A percentile compares a stretch with the other conserved stretches of the same genome.
phyloP scores from a whole-genome alignment of 2,797 vertebrate species.

The Chaunax sp. region DNA sequence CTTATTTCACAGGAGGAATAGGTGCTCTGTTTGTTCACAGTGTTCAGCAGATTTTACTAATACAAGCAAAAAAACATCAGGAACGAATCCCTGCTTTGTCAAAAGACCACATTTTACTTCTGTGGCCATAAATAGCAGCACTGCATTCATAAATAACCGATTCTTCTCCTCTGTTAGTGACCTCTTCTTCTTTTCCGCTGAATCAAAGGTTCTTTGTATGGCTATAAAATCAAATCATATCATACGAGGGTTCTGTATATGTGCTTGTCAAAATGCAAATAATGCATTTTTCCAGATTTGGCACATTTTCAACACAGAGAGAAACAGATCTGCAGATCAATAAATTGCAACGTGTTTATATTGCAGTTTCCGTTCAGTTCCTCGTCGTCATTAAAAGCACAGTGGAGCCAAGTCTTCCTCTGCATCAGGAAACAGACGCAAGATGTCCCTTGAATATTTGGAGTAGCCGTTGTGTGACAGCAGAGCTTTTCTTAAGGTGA shows the following conservation, averaged over 20 bases:
- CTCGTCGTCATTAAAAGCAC: constrained; percentile 60
- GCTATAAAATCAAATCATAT: not conserved
- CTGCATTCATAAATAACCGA: not conserved
- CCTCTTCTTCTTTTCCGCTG: not conserved
- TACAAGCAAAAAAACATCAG: constrained; percentile 14
- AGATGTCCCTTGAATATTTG: constrained; percentile 77
- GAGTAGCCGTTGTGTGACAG: constrained; percentile 80
- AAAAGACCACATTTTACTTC: constrained; percentile 8
- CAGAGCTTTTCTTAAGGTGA: constrained; percentile 75
- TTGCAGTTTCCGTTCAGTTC: not conserved
- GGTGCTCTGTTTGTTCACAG: constrained; percentile 25
- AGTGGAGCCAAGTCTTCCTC: constrained; percentile 79
- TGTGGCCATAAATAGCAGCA: constrained; percentile 61
- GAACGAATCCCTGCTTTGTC: constrained; percentile 47
- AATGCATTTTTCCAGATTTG: constrained; percentile 43
- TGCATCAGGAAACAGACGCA: constrained; percentile 73
- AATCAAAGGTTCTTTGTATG: constrained; percentile 21
- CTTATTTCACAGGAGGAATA: constrained; percentile 14
- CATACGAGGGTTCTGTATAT: not conserved
- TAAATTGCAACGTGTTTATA: not conserved
- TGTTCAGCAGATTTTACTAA: constrained; percentile 33
- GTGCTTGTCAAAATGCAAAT: constrained; percentile 16
- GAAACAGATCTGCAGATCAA: too few relatives aligned
- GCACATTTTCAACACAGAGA: too few relatives aligned
- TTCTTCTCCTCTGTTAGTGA: constrained; percentile 5